Percentiles rank a stretch among this genome's conserved stretches.
Evolutionary conservation across 1,140 invertebrate genomes (phyloP).

Genomic region (Schlechtendalia chinensis): DNA sequence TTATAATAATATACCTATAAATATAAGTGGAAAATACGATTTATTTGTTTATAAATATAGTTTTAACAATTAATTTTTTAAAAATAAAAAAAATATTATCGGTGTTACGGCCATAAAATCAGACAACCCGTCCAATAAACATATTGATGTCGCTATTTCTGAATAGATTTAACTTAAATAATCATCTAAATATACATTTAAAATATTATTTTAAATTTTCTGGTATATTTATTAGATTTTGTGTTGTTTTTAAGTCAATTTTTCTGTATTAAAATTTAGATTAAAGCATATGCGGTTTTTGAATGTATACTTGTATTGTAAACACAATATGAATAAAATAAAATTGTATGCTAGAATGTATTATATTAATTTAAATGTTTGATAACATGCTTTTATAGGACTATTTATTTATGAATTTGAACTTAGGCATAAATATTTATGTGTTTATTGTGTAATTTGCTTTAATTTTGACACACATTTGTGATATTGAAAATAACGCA

Average conservation of each 20-base stretch:
- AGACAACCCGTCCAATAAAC: conserved; percentile 38
- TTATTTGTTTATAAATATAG: conserved; percentile 5
- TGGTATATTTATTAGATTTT: not conserved
- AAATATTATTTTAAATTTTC: conserved; percentile 4
- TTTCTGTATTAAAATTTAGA: conserved; percentile 8
- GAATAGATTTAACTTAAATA: not conserved
- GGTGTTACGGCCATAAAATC: conserved; percentile 30
- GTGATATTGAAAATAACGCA: conserved; percentile 28
- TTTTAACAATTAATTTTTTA: not conserved
- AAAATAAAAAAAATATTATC: not conserved
- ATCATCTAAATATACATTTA: not conserved
- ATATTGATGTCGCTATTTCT: conserved; percentile 24
- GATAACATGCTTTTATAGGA: conserved; percentile 22
- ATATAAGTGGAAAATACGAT: not conserved
- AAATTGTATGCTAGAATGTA: conserved; percentile 5
- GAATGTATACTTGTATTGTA: no score
- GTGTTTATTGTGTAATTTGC: conserved; percentile 24
- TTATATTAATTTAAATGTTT: not conserved
- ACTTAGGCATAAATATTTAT: conserved; percentile 9
- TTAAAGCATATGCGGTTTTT: no score
- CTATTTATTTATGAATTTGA: not conserved
- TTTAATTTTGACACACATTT: conserved; percentile 22
- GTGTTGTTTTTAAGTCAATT: not conserved
- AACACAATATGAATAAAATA: not conserved
- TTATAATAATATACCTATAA: not conserved